A percentile compares a stretch with the other conserved stretches of the same genome.
Evolutionary conservation across 2,888 invertebrate genomes (phyloP).

Genomic region (Polyommatus icarus): DNA sequence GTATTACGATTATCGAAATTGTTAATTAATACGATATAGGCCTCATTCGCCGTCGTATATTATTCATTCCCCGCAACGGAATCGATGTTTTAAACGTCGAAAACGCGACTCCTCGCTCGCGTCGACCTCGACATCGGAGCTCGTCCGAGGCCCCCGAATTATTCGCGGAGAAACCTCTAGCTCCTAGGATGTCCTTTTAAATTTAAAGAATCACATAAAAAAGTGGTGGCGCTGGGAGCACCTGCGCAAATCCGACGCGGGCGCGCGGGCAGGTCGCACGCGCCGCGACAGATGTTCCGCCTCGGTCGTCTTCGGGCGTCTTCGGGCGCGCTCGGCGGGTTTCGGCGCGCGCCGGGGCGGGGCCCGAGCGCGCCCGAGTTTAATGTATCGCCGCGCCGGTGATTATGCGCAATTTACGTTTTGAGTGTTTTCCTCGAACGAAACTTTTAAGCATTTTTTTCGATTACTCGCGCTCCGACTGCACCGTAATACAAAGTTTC

Average conservation of each 20-base stretch:
- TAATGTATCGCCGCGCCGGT: slow-evolving; percentile 1
- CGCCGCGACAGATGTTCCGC: slow-evolving; percentile 57
- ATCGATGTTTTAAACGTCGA: not conserved
- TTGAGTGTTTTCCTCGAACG: slow-evolving; percentile 35
- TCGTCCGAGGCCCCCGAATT: not conserved
- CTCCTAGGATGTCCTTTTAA: not conserved
- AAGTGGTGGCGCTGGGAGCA: slow-evolving; percentile 27
- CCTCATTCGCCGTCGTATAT: not conserved
- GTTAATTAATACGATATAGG: not conserved
- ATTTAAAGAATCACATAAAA: not conserved
- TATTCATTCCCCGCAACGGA: not conserved
- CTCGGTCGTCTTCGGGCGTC: slow-evolving; percentile 47
- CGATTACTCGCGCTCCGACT: slow-evolving; percentile 4
- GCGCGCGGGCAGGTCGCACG: slow-evolving; percentile 45
- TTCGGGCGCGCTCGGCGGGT: slow-evolving; percentile 34
- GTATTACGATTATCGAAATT: slow-evolving; percentile 11
- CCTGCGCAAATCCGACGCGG: slow-evolving; percentile 39
- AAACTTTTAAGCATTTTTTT: slow-evolving; percentile 19
- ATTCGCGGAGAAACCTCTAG: not conserved
- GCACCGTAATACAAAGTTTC: not conserved
- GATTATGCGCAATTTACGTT: slow-evolving; percentile 32
- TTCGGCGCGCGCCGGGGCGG: not conserved
- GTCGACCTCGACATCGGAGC: not conserved
- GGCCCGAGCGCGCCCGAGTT: slow-evolving; percentile 11
- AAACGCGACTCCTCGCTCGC: not conserved